Conservation (phyloP, 1,140 invertebrate species). For the Luehdorfia chinensis region DNA sequence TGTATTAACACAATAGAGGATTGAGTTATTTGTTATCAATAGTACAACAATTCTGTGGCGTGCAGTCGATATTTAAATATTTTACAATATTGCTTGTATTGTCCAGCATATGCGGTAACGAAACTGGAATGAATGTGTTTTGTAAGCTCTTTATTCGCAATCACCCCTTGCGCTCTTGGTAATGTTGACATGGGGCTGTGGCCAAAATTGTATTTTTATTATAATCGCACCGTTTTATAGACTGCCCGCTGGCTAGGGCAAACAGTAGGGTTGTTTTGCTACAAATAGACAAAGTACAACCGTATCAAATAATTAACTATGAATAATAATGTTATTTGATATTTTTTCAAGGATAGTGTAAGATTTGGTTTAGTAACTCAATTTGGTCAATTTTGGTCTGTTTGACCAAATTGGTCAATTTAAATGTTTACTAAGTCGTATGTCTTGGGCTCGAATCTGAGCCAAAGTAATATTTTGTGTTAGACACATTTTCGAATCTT, state of each 20-base stretch:
- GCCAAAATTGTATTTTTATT: conserved; percentile 76
- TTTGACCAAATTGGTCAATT: no score
- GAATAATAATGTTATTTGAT: conserved; percentile 32
- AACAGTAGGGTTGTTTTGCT: conserved; percentile 58
- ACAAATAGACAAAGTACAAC: conserved; percentile 36
- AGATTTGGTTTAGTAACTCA: no score
- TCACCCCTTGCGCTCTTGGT: conserved; percentile 51
- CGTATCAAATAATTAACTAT: conserved; percentile 47
- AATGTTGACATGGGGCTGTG: conserved; percentile 59
- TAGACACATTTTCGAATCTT: no score
- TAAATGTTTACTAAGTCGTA: no score
- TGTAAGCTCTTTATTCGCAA: conserved; percentile 63
- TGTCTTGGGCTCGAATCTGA: no score
- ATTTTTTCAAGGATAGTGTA: conserved; percentile 3
- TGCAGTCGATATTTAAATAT: no score
- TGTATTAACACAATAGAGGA: no score
- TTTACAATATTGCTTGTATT: conserved; percentile 20
- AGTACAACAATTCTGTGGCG: no score
- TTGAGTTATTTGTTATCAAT: no score
- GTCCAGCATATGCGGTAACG: conserved; percentile 39
- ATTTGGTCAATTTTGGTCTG: no score
- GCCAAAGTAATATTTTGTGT: no score
- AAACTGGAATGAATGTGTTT: conserved; percentile 36
- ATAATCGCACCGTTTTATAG: conserved; percentile 66
- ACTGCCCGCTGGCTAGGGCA: conserved; percentile 57